Conservation (phyloP, 92 coral and sea anemone genomes). For the Plumapathes pennacea region DNA sequence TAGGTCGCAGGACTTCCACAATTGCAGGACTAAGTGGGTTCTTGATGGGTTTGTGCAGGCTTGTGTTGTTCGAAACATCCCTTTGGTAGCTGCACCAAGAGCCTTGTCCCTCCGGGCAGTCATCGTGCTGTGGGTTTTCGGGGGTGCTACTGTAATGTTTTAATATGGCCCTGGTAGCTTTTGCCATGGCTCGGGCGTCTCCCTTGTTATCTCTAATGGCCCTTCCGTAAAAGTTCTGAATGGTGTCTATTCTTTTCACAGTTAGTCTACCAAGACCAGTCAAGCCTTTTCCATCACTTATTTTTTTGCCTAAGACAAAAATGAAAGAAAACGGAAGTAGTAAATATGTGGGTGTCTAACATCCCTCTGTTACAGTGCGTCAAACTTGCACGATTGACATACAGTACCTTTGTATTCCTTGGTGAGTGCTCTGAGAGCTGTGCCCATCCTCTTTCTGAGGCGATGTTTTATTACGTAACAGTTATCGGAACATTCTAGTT, state of each 20-base stretch:
- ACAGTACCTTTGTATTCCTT: constrained; percentile 37
- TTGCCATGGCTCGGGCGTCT: constrained; percentile 31
- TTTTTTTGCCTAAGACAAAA: constrained; percentile 4
- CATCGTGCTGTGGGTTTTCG: constrained; percentile 43
- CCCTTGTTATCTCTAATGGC: constrained; percentile 43
- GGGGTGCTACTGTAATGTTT: constrained; percentile 37
- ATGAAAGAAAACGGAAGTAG: neutral
- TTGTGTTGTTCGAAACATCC: constrained; percentile 26
- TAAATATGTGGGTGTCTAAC: neutral
- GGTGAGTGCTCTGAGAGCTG: constrained; percentile 37
- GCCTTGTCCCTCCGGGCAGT: constrained; percentile 32
- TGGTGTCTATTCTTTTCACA: constrained; percentile 20
- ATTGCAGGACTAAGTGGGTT: constrained; percentile 53
- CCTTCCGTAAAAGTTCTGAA: constrained; percentile 45
- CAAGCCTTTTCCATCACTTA: constrained; percentile 8
- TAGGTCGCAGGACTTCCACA: constrained; percentile 27
- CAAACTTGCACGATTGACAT: neutral
- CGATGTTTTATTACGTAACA: too few species aligned
- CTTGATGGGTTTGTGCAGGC: constrained; percentile 29
- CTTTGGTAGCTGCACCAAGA: constrained; percentile 58
- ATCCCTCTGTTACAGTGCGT: neutral
- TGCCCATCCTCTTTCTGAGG: constrained; percentile 46
- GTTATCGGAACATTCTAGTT: constrained; percentile 25
- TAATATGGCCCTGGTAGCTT: constrained; percentile 42
- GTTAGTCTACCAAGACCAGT: constrained; percentile 24